phyloP scores from a whole-genome alignment of 2,797 vertebrate species.

The Ptychadena robeensis region DNA sequence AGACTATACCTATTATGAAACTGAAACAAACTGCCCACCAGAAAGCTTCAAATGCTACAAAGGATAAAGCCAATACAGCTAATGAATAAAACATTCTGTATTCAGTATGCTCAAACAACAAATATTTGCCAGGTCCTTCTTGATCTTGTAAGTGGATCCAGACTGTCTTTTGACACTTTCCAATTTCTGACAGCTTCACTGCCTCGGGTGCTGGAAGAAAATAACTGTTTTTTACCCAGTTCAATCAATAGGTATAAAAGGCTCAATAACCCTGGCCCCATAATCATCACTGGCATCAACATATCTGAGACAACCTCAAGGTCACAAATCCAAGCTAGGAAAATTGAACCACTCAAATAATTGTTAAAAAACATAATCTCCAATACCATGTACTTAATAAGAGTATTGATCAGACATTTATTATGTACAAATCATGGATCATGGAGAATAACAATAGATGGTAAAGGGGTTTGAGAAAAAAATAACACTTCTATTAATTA shows the following conservation, averaged over 20 bases:
- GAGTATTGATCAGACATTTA: neutral
- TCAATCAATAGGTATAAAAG: slow-evolving; percentile 50
- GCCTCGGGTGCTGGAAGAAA: slow-evolving; percentile 52
- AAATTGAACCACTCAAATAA: neutral
- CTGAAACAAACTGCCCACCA: neutral
- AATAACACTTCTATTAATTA: neutral
- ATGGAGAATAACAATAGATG: neutral
- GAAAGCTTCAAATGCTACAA: neutral
- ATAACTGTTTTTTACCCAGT: slow-evolving; percentile 41
- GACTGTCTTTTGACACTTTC: slow-evolving; percentile 44
- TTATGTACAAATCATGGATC: neutral
- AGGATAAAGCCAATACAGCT: slow-evolving; percentile 11
- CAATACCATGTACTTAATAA: neutral
- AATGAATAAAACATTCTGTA: slow-evolving; percentile 45
- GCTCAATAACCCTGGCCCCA: slow-evolving; percentile 22
- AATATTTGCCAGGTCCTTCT: slow-evolving; percentile 38
- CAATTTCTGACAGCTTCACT: slow-evolving; percentile 45
- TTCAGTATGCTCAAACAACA: slow-evolving; percentile 28
- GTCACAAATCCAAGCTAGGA: slow-evolving; percentile 18
- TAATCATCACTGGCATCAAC: slow-evolving; percentile 44
- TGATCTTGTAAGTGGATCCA: slow-evolving; percentile 46
- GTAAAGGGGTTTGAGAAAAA: neutral
- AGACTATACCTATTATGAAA: neutral
- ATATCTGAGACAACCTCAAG: slow-evolving; percentile 39
- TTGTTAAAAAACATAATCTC: neutral